A percentile compares a stretch with the other conserved stretches of the same genome.
Conservation (phyloP, 2,888 invertebrate species). For the Lamellibrachia columna region DNA sequence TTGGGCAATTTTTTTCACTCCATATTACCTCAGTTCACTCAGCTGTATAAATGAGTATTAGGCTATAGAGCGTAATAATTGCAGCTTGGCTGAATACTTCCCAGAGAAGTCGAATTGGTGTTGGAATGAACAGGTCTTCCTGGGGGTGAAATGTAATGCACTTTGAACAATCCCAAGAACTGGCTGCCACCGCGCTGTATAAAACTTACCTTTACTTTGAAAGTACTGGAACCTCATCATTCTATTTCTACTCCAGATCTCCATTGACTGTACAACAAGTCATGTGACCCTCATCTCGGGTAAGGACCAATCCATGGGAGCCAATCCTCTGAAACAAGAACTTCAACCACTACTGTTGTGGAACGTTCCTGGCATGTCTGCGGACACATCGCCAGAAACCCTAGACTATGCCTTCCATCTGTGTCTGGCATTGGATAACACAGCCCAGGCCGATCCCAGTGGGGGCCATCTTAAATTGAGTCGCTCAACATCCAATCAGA, state of each 20-base stretch:
- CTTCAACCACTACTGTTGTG: constrained; percentile 30
- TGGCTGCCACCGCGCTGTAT: no score
- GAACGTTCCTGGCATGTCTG: constrained; percentile 21
- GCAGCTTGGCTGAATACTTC: no score
- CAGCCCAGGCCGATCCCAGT: background rate
- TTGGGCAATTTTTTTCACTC: no score
- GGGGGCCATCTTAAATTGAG: background rate
- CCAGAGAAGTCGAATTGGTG: no score
- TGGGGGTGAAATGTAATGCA: no score
- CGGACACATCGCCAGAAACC: background rate
- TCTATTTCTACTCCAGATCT: background rate
- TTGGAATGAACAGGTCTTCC: no score
- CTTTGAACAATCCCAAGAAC: no score
- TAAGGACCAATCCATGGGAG: background rate
- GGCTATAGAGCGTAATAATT: no score
- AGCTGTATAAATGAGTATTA: no score
- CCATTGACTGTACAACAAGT: background rate
- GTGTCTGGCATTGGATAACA: background rate
- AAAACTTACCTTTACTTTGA: background rate
- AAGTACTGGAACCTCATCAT: no score
- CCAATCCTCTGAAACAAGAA: background rate
- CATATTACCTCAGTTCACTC: no score
- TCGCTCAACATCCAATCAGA: background rate
- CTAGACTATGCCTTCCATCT: background rate
- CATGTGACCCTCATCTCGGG: constrained; percentile 26